Base-by-base conservation (phyloP, 1,140 invertebrate genomes). In the Matsumurasca onukii region DNA sequence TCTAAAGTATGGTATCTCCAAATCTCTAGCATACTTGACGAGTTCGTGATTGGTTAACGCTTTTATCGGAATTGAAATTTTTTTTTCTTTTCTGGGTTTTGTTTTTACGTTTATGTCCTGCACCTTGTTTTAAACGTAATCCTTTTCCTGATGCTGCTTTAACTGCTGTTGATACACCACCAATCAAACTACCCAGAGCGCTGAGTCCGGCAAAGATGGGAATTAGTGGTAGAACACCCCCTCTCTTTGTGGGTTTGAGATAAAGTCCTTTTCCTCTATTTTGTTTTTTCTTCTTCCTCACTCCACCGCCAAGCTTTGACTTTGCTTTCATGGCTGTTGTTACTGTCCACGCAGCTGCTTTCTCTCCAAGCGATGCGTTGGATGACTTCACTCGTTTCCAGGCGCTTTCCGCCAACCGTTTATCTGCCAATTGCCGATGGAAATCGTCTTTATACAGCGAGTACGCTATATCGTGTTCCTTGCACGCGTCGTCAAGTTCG, bases 381-480 rank as follows among this genome's bases (percentile, higher is more conserved):
- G 74, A 78, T 20, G 79, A 68, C 67, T 76, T 75, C 51, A 80
- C 71, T 69, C 75, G 70, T 66, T 75, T 5, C 73, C 75, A 79
- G 30, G 78, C 79, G 71, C 74, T 77, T 55, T 78, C 69, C 20
- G 73, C 70, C 63, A 80, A 71, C 63, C 73, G 22, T 70, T 72
- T 70, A 75, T 81, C 79, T 39, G 79, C 80, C 69, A 68, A 52
- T 69, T 80, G 76, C 74, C 79, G 73, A 30, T 70, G 67, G 15
- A 62, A n/a, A 67, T 78, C 66, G 73, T 78, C 69, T 55, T 75
- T 75, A 57, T 73, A 73, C 67, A 78, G 67, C 0, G 73, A 72
- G 72, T 81, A 81, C 15, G 75, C 73, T 62, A 82, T 81, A 74
- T 81, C 78, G 69, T 82, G 82, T 22, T 77, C 55, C 71, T 77